A percentile compares a stretch with the other conserved stretches of the same genome.
phyloP scores from a whole-genome alignment of 1,140 invertebrate species.

The Drosophila mauritiana region DNA sequence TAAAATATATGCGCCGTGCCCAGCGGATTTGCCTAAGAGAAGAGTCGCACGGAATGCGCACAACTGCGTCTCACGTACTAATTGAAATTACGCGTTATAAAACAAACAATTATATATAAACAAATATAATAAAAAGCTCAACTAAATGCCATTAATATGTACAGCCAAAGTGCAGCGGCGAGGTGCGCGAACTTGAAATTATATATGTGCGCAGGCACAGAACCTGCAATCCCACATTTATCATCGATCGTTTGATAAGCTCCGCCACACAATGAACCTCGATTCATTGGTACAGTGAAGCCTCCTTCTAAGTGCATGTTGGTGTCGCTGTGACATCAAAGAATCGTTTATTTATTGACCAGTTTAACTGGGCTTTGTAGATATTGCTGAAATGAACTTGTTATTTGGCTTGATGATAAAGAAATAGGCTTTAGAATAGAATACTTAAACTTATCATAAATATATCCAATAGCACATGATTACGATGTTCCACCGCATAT shows the following conservation, averaged over 20 bases:
- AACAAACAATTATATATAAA: conserved; percentile 31
- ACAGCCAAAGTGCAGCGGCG: conserved; percentile 42
- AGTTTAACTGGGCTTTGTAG: conserved; percentile 26
- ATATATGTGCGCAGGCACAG: conserved; percentile 19
- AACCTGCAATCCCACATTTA: conserved; percentile 52
- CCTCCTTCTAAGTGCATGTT: neutral
- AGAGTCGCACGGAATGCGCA: conserved; percentile 15
- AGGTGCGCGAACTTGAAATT: conserved; percentile 51
- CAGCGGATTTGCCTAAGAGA: conserved; percentile 47
- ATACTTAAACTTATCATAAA: no score
- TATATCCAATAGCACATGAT: neutral
- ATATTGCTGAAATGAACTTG: neutral
- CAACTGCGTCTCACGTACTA: conserved; percentile 62
- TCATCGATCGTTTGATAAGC: conserved; percentile 66
- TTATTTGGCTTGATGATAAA: neutral
- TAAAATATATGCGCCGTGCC: conserved; percentile 70
- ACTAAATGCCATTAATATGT: conserved; percentile 54
- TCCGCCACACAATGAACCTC: conserved; percentile 38
- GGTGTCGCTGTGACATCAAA: conserved; percentile 29
- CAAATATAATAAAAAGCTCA: conserved; percentile 49
- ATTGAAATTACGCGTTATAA: conserved; percentile 72
- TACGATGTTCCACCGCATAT: conserved; percentile 5
- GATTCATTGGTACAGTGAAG: conserved; percentile 19
- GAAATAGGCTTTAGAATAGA: neutral
- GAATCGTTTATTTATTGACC: conserved; percentile 21